Base-by-base conservation (phyloP, 2,113 vertebrate genomes). In the Todiramphus saurophagus region DNA sequence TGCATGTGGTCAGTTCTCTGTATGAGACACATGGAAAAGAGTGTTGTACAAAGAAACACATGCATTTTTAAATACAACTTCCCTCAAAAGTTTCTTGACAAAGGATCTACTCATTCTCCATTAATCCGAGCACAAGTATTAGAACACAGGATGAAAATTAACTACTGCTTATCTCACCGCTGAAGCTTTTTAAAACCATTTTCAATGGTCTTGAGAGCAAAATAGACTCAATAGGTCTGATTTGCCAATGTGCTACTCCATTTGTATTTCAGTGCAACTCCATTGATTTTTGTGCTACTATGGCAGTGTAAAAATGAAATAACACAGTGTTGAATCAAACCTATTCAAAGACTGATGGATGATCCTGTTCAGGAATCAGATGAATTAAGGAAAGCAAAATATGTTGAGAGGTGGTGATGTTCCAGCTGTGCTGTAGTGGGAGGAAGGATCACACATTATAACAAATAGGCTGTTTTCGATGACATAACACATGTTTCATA, bases 211-310 rank as follows among this genome's bases (percentile, higher is more conserved):
- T 74, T 85, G 46, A 0, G 3, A 95, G 46, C 63, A 88, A 91
- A 93, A 83, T 5, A 90, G 59, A 86, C 70, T 90, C 46, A 55
- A 43, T 93, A 66, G 70, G 63, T 80, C 87, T 93, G 51, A 80
- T 77, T 59, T 90, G 75, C 59, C 84, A 79, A 50, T 83, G 66
- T 28, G 59, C 93, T 85, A 73, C 58, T 85, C 30, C 35, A 21
- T 77, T 93, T 51, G 31, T 83, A 44, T 51, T 90, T 74, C 80
- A 68, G 77, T 77, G 86, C 46, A 85, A 80, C 46, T 91, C 30
- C 62, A 97, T 80, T 95, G 95, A 96, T 94, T 94, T 96, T 87
- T 84, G 16, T 79, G 77, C 62, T 87, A 66, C 87, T 91, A 82
- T 17, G 41, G 56, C 80, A 76, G 72, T 8, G 37, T 77, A 91